phyloP scores from a whole-genome alignment of 2,797 vertebrate species.

The Champsocephalus esox region DNA sequence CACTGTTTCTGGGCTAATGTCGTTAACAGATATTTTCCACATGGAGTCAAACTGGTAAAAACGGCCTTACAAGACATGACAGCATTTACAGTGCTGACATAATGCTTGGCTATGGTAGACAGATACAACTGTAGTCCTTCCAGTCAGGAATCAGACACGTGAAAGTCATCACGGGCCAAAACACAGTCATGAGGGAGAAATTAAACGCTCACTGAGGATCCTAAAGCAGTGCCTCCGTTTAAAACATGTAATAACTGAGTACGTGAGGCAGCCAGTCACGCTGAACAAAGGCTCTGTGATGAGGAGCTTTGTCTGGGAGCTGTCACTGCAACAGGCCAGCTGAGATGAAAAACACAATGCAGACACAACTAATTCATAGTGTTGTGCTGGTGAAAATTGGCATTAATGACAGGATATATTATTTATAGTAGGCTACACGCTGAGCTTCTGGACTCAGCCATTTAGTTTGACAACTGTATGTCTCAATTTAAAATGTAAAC shows the following conservation, averaged over 20 bases:
- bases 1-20: constrained; percentile 6
- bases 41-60: constrained; percentile 30
- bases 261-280: constrained; percentile 61
- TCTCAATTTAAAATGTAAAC: constrained; percentile 51
- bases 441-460: neutral
- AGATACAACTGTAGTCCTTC: constrained; percentile 33
- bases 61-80: constrained; percentile 33
- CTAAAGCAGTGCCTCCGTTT: constrained; percentile 61
- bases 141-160: constrained; percentile 56
- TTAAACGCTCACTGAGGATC: constrained; percentile 60
- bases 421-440: neutral
- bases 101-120: constrained; percentile 19
- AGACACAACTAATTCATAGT: neutral
- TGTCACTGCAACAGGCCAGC: constrained; percentile 42
- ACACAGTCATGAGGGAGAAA: constrained; percentile 75
- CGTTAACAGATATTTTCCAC: constrained; percentile 29
- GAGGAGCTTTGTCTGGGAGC: constrained; percentile 45
- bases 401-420: constrained; percentile 1
- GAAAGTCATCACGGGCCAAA: constrained; percentile 66
- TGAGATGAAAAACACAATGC: constrained; percentile 41
- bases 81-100: constrained; percentile 27
- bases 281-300: constrained; percentile 52
- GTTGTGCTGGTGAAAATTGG: neutral
- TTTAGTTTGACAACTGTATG: constrained; percentile 41
- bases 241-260: constrained; percentile 72